Evolutionary conservation across 2,113 vertebrate species (phyloP), one percentile per base, ranked within the genome.

Genomic region (Macrotus californicus): DNA sequence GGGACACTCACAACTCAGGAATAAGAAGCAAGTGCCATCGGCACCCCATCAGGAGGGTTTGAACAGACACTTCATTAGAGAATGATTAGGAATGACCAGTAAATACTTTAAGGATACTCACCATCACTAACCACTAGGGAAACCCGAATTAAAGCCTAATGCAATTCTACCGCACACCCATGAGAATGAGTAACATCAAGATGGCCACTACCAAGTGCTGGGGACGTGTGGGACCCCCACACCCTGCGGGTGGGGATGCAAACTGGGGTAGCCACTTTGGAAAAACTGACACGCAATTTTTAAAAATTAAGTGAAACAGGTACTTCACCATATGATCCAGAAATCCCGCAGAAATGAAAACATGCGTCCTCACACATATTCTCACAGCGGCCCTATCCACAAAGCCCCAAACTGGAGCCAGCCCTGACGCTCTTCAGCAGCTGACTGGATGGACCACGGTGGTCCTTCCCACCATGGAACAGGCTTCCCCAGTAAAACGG

Each of bases 211-310:
- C 39, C 19, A 8, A 24, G 61, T 0, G 24, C 26, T 4, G 41
- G 7, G 7, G 39, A n/a, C 41, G 1, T 6, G 69, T 26, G 69
- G 22, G 7, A 18, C 52, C 2, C 16, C 14, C 24, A 0, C 0
- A 11, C 34, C 0, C 1, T 9, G 7, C 0, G 26, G 24, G 14
- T 48, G 7, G 18, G 41, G 6, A 15, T 11, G 67, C 41, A 24
- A 6, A 22, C 12, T 0, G 66, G 41, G 46, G 77, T 39, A 1
- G 39, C 10, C 15, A 18, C 73, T 77, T 77, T 50, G 87, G 43
- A 21, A 81, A 81, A 19, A 24, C 0, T 7, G n/a, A 69, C 11
- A 4, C 3, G 7, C 18, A 21, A 69, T 21, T 69, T 69, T 36
- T 3, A 36, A 36, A 69, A 69, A 69, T 29, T 22, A 66, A 52